Evolutionary conservation across 2,113 vertebrate genomes (phyloP), one percentile per base, ranked within the genome.

Genomic region (Rhinoptilus africanus): DNA sequence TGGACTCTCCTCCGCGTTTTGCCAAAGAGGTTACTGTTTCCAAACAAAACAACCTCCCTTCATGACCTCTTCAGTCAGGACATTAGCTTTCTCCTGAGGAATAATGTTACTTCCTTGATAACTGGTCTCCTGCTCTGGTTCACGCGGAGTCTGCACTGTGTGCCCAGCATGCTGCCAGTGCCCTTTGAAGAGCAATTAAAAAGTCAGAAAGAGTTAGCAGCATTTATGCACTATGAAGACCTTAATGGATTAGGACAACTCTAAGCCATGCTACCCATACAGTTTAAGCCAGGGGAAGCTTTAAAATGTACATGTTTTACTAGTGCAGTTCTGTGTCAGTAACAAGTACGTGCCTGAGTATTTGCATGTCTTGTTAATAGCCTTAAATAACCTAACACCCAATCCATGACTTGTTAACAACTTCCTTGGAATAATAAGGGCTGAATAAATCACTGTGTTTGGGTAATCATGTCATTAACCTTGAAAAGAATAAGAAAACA

Each of bases 331-430:
- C 83, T 50, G 15, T 88, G 88, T 95, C 92, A 90, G 53, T 94
- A 84, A 89, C 48, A 90, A 88, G 71, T 50, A 82, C 16, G 37
- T 63, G 35, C 45, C 37, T 71, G 43, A 60, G 43, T 81, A 78
- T 89, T 94, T 92, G 56, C 74, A 47, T 88, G 80, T 89, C 84
- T 82, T 97, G 56, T 92, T 96, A 97, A 96, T 39, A 96, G 88
- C 79, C 85, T 96, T 84, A 93, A 96, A 94, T 96, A 96, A 91
- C 91, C 87, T 95, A 97, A 95, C 95, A 97, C 92, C 89, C 91
- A 89, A 91, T 95, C 81, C 74, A 27, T 94, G 92, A 62, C 89
- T 92, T 96, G 94, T 97, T 96, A 97, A 97, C 94, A 92, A 85
- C 94, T 96, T 96, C 95, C 96, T 97, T 96, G 63, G 45, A 96